These are phyloP conservation scores for Mesorhabditis spiculigera DNA, from an alignment of 2,888 invertebrate species.

Conservation along the genomic window DNA sequence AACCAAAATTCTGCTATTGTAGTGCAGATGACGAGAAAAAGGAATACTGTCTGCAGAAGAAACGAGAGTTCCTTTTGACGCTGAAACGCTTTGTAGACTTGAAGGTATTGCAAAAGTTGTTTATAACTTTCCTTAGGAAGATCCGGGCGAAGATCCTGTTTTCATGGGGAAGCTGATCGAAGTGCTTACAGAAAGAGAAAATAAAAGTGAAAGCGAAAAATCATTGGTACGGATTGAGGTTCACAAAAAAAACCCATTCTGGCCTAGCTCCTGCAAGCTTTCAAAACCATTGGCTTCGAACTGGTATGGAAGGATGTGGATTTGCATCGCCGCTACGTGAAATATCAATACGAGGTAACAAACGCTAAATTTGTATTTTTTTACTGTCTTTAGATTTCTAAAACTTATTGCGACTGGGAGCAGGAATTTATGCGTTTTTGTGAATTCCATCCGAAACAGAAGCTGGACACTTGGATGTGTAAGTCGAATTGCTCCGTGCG, in stretches of 20 bases:
- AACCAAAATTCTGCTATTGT: background rate
- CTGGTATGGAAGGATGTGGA: background rate
- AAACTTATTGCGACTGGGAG: background rate
- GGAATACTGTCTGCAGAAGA: background rate
- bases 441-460: background rate
- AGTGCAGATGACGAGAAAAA: slow-evolving; percentile 15
- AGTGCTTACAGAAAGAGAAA: background rate
- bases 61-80: slow-evolving; percentile 8
- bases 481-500: background rate
- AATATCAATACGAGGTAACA: background rate
- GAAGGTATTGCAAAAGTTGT: background rate
- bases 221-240: background rate
- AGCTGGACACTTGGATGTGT: background rate
- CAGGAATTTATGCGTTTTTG: background rate
- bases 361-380: background rate
- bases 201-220: slow-evolving; percentile 3
- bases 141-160: slow-evolving; percentile 11
- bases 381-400: background rate
- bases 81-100: slow-evolving; percentile 7
- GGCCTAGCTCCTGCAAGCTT: background rate
- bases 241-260: background rate
- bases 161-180: background rate
- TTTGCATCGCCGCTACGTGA: background rate
- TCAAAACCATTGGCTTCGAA: background rate
- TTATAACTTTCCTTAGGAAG: background rate